Percentiles rank a stretch among this genome's conserved stretches.
Conservation (phyloP, 2,797 vertebrate genomes). For the Centroberyx gerrardi region DNA sequence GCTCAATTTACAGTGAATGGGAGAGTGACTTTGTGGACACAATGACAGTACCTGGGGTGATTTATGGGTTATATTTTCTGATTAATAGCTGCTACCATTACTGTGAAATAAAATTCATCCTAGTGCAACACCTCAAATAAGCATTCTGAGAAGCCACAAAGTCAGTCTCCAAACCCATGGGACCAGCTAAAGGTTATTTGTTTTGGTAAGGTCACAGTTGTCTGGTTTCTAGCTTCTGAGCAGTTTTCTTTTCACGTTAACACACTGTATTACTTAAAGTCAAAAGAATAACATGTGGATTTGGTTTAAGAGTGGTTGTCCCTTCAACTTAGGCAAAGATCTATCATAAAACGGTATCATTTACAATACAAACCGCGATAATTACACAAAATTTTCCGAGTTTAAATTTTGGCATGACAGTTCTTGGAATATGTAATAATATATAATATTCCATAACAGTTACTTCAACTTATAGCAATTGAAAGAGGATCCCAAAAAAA, state of each 20-base stretch:
- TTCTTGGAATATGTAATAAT: not conserved
- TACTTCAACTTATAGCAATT: not conserved
- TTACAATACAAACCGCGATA: no score
- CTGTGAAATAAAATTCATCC: not conserved
- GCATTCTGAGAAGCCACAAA: not conserved
- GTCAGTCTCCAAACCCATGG: not conserved
- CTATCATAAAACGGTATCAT: no score
- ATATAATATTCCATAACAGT: not conserved
- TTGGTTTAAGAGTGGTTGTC: not conserved
- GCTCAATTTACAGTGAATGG: not conserved
- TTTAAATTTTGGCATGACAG: no score
- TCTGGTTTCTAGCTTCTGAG: conserved; percentile 1
- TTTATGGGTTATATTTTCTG: not conserved
- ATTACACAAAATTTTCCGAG: no score
- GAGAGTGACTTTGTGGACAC: not conserved
- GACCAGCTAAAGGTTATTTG: conserved; percentile 11
- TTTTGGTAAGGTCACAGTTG: conserved; percentile 18
- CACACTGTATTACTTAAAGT: not conserved
- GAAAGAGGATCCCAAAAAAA: not conserved
- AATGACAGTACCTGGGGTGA: not conserved
- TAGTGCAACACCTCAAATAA: not conserved
- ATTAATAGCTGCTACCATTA: not conserved
- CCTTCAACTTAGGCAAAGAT: not conserved
- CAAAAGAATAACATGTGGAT: not conserved
- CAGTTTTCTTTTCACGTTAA: no score